Base-by-base conservation (phyloP, 2,113 vertebrate genomes). In the Poicephalus meyeri region DNA sequence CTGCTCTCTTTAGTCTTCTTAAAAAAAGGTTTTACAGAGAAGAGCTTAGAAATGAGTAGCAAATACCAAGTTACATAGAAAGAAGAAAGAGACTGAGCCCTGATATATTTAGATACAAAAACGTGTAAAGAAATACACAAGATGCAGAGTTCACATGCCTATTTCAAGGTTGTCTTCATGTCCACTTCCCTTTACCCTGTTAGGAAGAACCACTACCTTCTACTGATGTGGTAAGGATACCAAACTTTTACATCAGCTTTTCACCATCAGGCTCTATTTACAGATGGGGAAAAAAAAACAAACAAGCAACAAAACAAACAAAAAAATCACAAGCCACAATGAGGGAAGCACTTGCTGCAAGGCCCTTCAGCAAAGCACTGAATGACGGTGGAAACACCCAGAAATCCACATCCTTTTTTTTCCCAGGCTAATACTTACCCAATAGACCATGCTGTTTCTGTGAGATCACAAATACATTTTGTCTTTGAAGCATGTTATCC, bases 391-490 rank as follows among this genome's bases (percentile, higher is more conserved):
- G 39, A 81, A 91, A 71, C 28, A 83, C 11, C 16, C 53, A 76
- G 71, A 93, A 95, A 91, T 69, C 42, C 70, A 47, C 53, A 0
- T 42, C n/a, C 70, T 64, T 10, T 64, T 10, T 81, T 91, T 92
- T 91, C 86, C 69, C 83, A 64, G 26, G 60, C 42, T 87, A 85
- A 72, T 82, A 76, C 13, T 73, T 70, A 58, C 70, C 39, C 77
- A 53, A 24, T 11, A 52, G 92, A 76, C 24, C 37, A 35, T 65
- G 61, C 44, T 92, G 82, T 39, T 70, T 94, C 72, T 71, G 39
- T 66, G 53, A 94, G 85, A 88, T 83, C 90, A 94, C 72, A 95
- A 90, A 88, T 23, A 44, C 35, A 71, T 84, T 94, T 97, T 93
- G 69, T 84, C 94, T 97, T 97, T 96, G 60, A 89, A 96, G 37